A percentile compares a stretch with the other conserved stretches of the same genome.
These are phyloP conservation scores for Lepus americanus DNA, from an alignment of 2,113 vertebrate genomes.

Conservation along the genomic window DNA sequence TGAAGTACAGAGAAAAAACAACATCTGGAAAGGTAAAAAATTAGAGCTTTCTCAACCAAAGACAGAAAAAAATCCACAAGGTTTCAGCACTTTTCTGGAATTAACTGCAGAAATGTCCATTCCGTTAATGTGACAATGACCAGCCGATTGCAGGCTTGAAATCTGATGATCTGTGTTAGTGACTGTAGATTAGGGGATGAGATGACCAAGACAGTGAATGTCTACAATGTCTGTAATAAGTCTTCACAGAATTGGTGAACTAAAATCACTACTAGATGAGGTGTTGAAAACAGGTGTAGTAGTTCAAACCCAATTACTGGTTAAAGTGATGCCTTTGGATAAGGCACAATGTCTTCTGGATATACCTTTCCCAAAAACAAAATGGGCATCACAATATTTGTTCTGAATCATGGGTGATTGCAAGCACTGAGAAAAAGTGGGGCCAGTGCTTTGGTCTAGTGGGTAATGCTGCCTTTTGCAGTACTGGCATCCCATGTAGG, in stretches of 20 bases:
- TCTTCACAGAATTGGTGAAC: neutral
- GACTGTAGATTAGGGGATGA: neutral
- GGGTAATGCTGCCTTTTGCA: too few species aligned
- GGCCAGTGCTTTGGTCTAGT: too few species aligned
- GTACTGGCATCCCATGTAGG: too few species aligned
- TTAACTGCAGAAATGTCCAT: neutral
- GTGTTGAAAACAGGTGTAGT: neutral
- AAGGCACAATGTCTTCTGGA: neutral
- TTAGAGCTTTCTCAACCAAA: neutral
- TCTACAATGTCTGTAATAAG: neutral
- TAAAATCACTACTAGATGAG: neutral
- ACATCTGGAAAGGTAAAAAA: neutral
- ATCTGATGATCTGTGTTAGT: neutral
- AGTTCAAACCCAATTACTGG: neutral
- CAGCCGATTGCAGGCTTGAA: neutral
- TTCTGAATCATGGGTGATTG: neutral
- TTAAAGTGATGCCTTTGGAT: neutral
- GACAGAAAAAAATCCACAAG: neutral
- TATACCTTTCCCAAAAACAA: neutral
- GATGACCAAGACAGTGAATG: neutral
- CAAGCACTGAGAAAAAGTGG: slow-evolving; percentile 23
- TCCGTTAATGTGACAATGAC: neutral
- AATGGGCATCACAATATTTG: neutral
- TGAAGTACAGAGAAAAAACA: neutral
- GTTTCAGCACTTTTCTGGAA: neutral